Evolutionary conservation across 1,140 invertebrate genomes (phyloP).

Genomic region (Saccostrea cuccullata): DNA sequence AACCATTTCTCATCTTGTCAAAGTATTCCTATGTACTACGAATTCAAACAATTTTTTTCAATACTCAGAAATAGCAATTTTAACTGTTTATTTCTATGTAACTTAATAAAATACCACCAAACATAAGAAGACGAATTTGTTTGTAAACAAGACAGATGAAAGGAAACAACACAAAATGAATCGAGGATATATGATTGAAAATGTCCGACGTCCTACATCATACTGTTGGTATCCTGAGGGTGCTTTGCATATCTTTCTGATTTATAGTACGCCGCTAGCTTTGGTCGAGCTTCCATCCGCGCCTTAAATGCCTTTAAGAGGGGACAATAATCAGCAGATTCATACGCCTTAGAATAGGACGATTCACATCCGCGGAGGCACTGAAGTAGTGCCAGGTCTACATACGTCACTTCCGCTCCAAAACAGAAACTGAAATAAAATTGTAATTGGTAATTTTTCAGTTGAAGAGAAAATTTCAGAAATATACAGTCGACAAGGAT

Average conservation of each 20-base stretch:
- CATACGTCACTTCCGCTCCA: constrained; percentile 66
- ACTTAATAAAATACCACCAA: too few species aligned
- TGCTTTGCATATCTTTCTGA: constrained; percentile 58
- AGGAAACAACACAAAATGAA: too few species aligned
- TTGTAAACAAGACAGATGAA: too few species aligned
- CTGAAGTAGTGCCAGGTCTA: constrained; percentile 64
- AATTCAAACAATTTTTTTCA: not conserved
- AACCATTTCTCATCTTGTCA: too few species aligned
- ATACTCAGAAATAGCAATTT: not conserved
- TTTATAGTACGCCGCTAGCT: constrained; percentile 64
- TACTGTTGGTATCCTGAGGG: constrained; percentile 67
- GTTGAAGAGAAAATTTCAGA: too few species aligned
- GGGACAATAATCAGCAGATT: constrained; percentile 57
- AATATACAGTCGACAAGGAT: too few species aligned
- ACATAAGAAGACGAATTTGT: too few species aligned
- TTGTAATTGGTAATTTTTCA: not conserved
- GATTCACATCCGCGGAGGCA: constrained; percentile 62
- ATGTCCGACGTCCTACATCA: constrained; percentile 62
- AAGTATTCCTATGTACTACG: too few species aligned
- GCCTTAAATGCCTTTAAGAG: constrained; percentile 62
- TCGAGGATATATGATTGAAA: too few species aligned
- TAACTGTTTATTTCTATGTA: too few species aligned
- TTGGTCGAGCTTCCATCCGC: constrained; percentile 59
- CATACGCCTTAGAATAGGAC: constrained; percentile 62
- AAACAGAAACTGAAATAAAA: constrained; percentile 63